Evolutionary conservation across 2,888 invertebrate species (phyloP).

Genomic region (Sminthurinus aureus): DNA sequence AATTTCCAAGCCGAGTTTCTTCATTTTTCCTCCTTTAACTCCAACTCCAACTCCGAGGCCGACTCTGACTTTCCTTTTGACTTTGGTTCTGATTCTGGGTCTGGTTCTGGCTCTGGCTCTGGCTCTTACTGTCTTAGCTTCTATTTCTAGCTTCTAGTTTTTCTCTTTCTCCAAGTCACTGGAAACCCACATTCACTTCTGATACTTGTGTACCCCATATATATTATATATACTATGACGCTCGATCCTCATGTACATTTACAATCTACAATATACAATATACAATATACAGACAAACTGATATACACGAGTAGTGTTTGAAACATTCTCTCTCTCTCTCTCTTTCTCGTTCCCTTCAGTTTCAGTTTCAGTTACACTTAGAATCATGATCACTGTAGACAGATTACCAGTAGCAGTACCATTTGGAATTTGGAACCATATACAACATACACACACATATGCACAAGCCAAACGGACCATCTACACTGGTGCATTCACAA

Average conservation of each 20-base stretch:
- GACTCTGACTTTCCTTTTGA: not conserved
- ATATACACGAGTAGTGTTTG: no score
- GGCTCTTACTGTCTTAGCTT: no score
- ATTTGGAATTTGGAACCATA: no score
- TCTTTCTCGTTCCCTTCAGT: not conserved
- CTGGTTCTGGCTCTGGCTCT: not conserved
- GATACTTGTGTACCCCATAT: no score
- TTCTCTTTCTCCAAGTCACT: no score
- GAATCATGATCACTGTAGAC: not conserved
- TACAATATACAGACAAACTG: no score
- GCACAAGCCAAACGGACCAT: not conserved
- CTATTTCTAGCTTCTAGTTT: no score
- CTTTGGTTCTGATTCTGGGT: not conserved
- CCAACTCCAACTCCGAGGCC: not conserved
- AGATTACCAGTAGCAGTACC: not conserved
- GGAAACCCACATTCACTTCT: no score
- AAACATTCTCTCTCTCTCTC: not conserved
- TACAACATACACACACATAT: no score
- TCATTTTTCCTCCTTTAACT: slow-evolving; percentile 43
- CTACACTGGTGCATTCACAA: not conserved
- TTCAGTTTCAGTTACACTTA: not conserved
- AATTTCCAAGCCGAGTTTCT: slow-evolving; percentile 45
- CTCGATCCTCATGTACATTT: no score
- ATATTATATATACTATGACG: no score
- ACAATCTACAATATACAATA: no score